Evolutionary conservation across 2,888 invertebrate genomes (phyloP).

Genomic region (Smittia aterrima): DNA sequence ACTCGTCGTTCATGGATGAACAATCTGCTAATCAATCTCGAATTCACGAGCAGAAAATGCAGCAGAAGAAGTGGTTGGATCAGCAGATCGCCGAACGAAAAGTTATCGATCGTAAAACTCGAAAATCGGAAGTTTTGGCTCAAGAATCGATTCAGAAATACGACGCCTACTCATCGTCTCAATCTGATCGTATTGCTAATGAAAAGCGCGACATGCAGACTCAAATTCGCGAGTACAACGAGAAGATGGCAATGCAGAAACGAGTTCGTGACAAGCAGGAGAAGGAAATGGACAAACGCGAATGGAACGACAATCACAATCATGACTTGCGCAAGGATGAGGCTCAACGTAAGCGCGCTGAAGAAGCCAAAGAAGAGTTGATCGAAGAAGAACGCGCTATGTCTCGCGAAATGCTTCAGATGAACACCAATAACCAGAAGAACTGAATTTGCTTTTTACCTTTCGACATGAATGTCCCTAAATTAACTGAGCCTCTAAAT

Average conservation of each 20-base stretch:
- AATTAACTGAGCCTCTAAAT: too few species aligned
- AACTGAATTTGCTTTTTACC: too few species aligned
- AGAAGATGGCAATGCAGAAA: not conserved
- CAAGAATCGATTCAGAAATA: not conserved
- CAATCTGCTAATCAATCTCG: not conserved
- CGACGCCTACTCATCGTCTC: not conserved
- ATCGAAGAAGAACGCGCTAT: not conserved
- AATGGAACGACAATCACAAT: too few species aligned
- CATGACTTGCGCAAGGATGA: not conserved
- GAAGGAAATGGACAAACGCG: not conserved
- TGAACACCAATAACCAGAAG: too few species aligned
- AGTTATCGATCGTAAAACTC: not conserved
- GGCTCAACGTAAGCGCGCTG: not conserved
- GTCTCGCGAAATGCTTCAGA: not conserved
- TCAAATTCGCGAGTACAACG: slow-evolving; percentile 7
- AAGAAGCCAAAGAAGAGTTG: not conserved
- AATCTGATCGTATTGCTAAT: not conserved
- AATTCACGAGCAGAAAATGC: not conserved
- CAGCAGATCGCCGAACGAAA: not conserved
- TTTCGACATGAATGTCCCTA: too few species aligned
- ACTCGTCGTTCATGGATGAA: not conserved
- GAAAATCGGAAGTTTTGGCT: not conserved
- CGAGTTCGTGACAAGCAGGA: not conserved
- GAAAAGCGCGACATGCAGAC: not conserved
- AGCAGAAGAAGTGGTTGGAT: slow-evolving; percentile 5